Evolutionary conservation across 2,113 vertebrate species (phyloP).

Genomic region (Excalfactoria chinensis): DNA sequence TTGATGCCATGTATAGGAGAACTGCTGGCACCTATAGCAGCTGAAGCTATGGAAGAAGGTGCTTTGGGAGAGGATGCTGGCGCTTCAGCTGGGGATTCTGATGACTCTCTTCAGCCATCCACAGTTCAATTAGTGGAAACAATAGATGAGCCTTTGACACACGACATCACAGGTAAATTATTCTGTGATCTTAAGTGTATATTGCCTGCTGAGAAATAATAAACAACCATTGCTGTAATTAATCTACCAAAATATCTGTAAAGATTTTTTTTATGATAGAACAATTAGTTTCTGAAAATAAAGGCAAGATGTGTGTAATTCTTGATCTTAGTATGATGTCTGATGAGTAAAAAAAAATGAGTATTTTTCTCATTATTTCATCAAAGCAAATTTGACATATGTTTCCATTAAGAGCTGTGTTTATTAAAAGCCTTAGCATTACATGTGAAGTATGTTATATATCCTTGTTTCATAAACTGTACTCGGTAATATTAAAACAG

Average conservation of each 20-base stretch:
- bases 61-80: slow-evolving; percentile 88
- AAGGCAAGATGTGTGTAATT: neutral
- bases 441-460: slow-evolving; percentile 28
- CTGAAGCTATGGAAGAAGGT: slow-evolving; percentile 93
- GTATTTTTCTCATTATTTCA: neutral
- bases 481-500: neutral
- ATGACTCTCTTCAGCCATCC: slow-evolving; percentile 89
- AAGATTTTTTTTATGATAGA: neutral
- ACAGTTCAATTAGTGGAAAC: slow-evolving; percentile 90
- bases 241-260: neutral
- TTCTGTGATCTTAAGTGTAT: neutral
- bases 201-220: neutral
- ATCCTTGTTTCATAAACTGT: slow-evolving; percentile 28
- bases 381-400: neutral
- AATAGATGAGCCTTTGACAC: slow-evolving; percentile 93
- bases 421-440: slow-evolving; percentile 53
- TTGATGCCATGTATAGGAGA: slow-evolving; percentile 82
- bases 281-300: neutral
- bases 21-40: slow-evolving; percentile 86
- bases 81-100: slow-evolving; percentile 87
- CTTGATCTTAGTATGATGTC: neutral
- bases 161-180: slow-evolving; percentile 91
- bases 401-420: neutral
- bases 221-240: neutral
- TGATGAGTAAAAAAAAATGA: neutral